Percentiles rank a stretch among this genome's conserved stretches.
Evolutionary conservation across 2,797 vertebrate species (phyloP).

Genomic region (Carcharodon carcharias): DNA sequence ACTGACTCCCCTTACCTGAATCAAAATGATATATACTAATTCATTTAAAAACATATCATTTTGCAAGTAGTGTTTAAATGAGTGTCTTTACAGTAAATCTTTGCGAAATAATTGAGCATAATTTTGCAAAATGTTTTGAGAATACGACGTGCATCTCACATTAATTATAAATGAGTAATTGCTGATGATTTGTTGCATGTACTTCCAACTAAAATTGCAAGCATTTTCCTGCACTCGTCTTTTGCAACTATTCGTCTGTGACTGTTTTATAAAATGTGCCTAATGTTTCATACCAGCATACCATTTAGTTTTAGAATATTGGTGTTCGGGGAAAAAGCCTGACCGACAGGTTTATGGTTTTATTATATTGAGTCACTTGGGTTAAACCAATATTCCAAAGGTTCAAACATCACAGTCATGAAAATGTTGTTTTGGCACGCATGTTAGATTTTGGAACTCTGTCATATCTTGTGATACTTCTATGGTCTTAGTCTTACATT

Average conservation of each 20-base stretch:
- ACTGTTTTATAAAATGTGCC: background rate
- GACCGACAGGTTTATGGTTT: background rate
- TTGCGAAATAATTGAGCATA: background rate
- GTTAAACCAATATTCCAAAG: background rate
- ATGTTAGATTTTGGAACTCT: background rate
- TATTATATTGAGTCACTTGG: background rate
- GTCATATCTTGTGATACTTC: background rate
- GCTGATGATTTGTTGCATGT: background rate
- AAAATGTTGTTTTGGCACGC: background rate
- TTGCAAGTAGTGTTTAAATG: background rate
- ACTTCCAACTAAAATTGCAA: background rate
- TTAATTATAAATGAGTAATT: background rate
- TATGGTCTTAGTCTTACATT: background rate
- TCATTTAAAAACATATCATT: background rate
- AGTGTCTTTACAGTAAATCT: background rate
- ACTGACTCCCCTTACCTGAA: background rate
- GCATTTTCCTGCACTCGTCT: background rate
- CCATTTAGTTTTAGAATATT: background rate
- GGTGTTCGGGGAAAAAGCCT: background rate
- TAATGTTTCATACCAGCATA: background rate
- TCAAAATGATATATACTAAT: background rate
- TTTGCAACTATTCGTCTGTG: background rate
- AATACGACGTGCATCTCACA: background rate
- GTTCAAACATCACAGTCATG: background rate
- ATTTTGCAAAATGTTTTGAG: background rate